These are phyloP conservation scores for Natrix natrix DNA, from an alignment of 2,797 vertebrate species.

Conservation along the genomic window DNA sequence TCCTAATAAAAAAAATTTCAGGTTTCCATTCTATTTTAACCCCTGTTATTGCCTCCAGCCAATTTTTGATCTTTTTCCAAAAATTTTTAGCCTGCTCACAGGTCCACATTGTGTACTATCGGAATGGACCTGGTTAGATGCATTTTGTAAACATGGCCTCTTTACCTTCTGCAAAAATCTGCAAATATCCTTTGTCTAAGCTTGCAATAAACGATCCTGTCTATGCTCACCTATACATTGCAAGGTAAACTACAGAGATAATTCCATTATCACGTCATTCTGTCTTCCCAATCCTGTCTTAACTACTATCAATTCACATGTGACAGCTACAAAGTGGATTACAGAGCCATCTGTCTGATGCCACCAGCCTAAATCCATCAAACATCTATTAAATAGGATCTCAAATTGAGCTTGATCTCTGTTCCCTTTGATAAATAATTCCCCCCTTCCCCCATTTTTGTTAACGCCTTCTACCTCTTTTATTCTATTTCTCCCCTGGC, in stretches of 20 bases:
- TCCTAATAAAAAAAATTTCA: too few relatives aligned
- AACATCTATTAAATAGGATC: slow-evolving; percentile 41
- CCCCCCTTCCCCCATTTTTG: slow-evolving; percentile 10
- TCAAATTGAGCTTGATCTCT: slow-evolving; percentile 39
- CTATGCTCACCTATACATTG: fast-evolving
- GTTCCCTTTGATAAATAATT: slow-evolving; percentile 29
- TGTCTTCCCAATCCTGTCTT: slow-evolving; percentile 33
- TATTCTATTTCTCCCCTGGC: not conserved
- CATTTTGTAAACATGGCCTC: not conserved
- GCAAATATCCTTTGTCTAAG: not conserved
- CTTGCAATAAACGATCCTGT: not conserved
- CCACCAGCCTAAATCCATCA: slow-evolving; percentile 47
- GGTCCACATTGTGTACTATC: not conserved
- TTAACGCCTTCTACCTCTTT: slow-evolving; percentile 15
- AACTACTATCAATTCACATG: slow-evolving; percentile 24
- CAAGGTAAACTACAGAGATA: slow-evolving; percentile 17
- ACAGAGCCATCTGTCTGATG: slow-evolving; percentile 22
- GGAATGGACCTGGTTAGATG: not conserved
- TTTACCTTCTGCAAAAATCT: not conserved
- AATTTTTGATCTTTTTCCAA: too few relatives aligned
- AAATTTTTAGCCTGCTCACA: too few relatives aligned
- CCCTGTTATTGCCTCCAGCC: too few relatives aligned
- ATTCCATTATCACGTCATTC: slow-evolving; percentile 29
- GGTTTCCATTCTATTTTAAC: too few relatives aligned
- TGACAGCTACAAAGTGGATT: slow-evolving; percentile 51